Base-by-base conservation (phyloP, 2,797 vertebrate species). In the Clarias platycephalus region DNA sequence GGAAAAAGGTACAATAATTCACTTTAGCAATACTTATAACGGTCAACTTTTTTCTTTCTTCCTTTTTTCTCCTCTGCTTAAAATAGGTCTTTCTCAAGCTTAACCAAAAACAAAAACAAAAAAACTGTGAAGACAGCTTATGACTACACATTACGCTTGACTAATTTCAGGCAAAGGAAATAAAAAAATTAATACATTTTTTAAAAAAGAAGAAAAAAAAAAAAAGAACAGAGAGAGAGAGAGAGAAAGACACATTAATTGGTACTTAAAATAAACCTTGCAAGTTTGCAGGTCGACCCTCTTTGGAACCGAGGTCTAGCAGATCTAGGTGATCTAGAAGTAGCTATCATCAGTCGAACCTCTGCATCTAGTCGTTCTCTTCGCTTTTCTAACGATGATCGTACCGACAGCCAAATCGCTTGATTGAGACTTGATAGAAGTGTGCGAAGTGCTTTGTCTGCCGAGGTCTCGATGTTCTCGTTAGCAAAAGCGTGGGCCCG, bases 201-300 rank as follows among this genome's bases (percentile, higher is more conserved):
- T 31, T 31, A 1, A 31, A 31, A 3, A 31, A 31, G 31, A 31
- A 49, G 3, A 92, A 91, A 94, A 95, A 91, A 58, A 84, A 55
- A 78, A 92, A 90, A 94, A 95, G 91, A 60, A 80, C 92, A 90
- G 94, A 95, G 91, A 67, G 60, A 82, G 13, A 86, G 55, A 84
- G 91, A 91, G 93, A 95, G 91, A 95, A 95, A 95, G 95, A 95
- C 93, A 95, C 95, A 95, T 91, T 95, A 96, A 96, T 96, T 95
- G 92, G 95, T 96, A 96, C 94, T 95, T 96, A 96, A 96, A 96
- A 96, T 96, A 97, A 97, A 97, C 96, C 96, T 97, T 96, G 96
- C 96, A 96, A 96, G 96, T 96, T 94, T 96, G 96, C 96, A 96
- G 95, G 95, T 96, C 95, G 95, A 96, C 96, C 95, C 95, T 96